Evolutionary conservation across 2,888 invertebrate genomes (phyloP), one percentile per base, ranked within the genome.

Genomic region (Andrena bicolor): DNA sequence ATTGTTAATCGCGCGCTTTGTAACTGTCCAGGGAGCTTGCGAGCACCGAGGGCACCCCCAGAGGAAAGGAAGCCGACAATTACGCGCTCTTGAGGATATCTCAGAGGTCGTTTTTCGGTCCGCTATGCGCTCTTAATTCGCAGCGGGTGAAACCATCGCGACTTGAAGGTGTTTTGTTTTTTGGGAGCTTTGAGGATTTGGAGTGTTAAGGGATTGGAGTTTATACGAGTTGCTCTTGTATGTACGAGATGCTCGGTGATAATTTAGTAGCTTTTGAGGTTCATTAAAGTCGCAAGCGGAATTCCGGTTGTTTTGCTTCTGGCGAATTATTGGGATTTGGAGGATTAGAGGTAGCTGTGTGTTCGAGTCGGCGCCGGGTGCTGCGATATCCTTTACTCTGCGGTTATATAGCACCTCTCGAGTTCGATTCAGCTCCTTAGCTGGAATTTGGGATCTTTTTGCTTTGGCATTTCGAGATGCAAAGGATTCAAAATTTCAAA

Each of bases 1-100:
- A 76, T 20, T 28, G 69, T 86, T 86, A 86, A 86, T 80, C 77
- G 79, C 23, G 32, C 63, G 69, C 72, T 86, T 75, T 76, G 72
- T 83, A 76, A 83, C 69, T 83, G 74, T 77, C 79, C 68, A 48
- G 35, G 35, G 60, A 69, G 73, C 26, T 53, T 32, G 73, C 69
- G 65, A 20, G 20, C 56, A 16, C 35, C 26, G 63, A 66, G 56
- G 48, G 20, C 28, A n/a, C 60, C 8, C 26, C 28, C 20, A 0
- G 28, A 20, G 68, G 30, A 72, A 72, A 68, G 61, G 63, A 60
- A 56, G 28, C 65, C 65, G 73, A 76, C 65, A 66, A 73, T 83
- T 82, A 85, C 32, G 51, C 26, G 68, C 26, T 64, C 69, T 75
- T 72, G 70, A 32, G 41, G 53, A 66, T 78, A 23, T 63, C 41